Evolutionary conservation across 1,140 invertebrate genomes (phyloP).

Genomic region (Lordiphosa mommai): DNA sequence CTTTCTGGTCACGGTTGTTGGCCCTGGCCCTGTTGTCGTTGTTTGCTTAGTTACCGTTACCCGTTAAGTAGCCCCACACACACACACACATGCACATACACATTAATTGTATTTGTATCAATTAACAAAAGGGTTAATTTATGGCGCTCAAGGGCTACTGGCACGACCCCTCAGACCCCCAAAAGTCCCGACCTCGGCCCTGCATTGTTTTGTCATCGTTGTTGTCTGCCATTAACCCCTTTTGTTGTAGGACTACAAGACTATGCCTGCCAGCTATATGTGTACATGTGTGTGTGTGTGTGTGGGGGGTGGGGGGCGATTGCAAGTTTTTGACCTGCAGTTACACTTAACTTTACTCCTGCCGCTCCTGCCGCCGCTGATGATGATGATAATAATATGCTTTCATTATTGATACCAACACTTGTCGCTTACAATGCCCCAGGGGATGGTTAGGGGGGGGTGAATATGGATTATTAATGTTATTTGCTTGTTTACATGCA

Average conservation of each 20-base stretch:
- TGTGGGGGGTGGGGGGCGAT: too few relatives aligned
- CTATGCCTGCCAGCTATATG: background rate
- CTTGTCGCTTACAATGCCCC: constrained; percentile 31
- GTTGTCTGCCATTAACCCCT: constrained; percentile 35
- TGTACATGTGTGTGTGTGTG: constrained; percentile 10
- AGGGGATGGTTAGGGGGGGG: background rate
- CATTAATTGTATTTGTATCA: constrained; percentile 79
- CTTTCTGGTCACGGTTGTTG: constrained; percentile 29
- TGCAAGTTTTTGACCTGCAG: constrained; percentile 63
- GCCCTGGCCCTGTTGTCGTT: constrained; percentile 18
- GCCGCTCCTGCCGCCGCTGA: constrained; percentile 14
- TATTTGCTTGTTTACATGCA: constrained; percentile 68
- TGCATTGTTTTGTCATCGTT: constrained; percentile 28
- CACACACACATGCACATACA: constrained; percentile 20
- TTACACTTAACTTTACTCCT: constrained; percentile 53
- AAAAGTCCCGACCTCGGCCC: background rate
- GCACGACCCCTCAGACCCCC: constrained; percentile 15
- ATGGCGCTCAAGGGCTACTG: constrained; percentile 67
- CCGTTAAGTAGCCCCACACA: constrained; percentile 55
- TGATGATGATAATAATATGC: constrained; percentile 39
- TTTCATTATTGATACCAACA: constrained; percentile 67
- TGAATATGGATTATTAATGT: constrained; percentile 45
- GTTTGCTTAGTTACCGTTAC: constrained; percentile 66
- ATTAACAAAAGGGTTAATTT: constrained; percentile 80
- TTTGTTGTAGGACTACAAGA: constrained; percentile 2